phyloP scores from a whole-genome alignment of 2,797 vertebrate species.

The Balearica regulorum region DNA sequence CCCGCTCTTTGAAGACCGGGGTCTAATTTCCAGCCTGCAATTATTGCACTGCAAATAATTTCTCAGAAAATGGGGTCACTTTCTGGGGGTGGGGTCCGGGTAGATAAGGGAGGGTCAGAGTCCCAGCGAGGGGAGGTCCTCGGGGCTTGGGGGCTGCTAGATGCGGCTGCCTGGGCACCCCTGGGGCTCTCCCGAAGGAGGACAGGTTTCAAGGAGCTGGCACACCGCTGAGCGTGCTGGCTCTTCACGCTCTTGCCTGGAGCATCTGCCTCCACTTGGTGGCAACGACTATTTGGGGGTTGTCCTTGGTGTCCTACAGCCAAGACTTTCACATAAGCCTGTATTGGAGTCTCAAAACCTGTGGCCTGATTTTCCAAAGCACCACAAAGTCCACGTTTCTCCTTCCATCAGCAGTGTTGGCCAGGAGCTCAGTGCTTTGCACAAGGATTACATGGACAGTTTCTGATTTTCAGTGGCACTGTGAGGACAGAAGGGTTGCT shows the following conservation, averaged over 20 bases:
- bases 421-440: not conserved
- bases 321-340: not conserved
- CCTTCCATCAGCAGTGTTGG: not conserved
- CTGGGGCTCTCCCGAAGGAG: not conserved
- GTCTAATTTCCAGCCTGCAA: conserved; percentile 23
- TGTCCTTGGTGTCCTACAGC: not conserved
- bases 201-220: not conserved
- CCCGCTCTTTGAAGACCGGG: conserved; percentile 18
- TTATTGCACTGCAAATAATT: conserved; percentile 27
- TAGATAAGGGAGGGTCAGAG: not conserved
- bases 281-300: fast-evolving
- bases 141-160: not conserved
- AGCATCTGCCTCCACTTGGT: not conserved
- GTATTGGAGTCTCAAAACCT: not conserved
- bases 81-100: not conserved
- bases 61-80: conserved; percentile 27
- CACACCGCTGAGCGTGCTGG: not conserved
- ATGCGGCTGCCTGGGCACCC: not conserved
- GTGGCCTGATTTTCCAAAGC: not conserved
- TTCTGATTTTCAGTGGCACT: not conserved
- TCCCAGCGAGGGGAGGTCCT: fast-evolving
- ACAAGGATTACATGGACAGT: fast-evolving
- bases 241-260: not conserved
- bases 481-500: fast-evolving
- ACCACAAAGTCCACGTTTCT: not conserved